phyloP scores from a whole-genome alignment of 2,113 vertebrate genomes.

The Rana temporaria region DNA sequence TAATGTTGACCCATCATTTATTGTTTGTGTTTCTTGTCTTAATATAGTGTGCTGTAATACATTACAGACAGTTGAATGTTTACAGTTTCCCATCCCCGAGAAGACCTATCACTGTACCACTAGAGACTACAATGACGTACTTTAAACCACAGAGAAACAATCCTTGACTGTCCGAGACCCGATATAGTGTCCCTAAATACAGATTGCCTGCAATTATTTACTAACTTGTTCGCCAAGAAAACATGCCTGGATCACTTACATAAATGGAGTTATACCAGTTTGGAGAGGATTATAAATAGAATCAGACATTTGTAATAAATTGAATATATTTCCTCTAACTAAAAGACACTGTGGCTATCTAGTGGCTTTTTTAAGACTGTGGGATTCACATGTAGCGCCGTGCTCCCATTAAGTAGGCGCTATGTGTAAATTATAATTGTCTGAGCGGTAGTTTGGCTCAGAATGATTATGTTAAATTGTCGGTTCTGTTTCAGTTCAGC shows the following conservation, averaged over 20 bases:
- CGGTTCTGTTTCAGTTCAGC: no score
- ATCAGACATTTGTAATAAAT: not conserved
- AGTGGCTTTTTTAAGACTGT: not conserved
- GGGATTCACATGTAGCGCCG: no score
- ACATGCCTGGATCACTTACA: constrained; percentile 20
- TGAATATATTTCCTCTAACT: not conserved
- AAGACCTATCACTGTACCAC: constrained; percentile 52
- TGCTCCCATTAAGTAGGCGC: no score
- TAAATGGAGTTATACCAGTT: constrained; percentile 8
- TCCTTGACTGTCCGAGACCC: constrained; percentile 35
- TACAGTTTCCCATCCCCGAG: constrained; percentile 54
- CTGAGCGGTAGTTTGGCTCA: no score
- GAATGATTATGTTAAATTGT: no score
- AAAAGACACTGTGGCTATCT: not conserved
- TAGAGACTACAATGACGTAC: constrained; percentile 57
- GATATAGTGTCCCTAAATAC: constrained; percentile 45
- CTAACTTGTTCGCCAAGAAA: constrained; percentile 23
- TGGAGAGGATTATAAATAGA: constrained; percentile 14
- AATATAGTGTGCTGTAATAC: constrained; percentile 47
- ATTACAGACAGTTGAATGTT: constrained; percentile 44
- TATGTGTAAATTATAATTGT: no score
- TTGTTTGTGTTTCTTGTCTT: constrained; percentile 51
- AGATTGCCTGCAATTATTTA: constrained; percentile 41
- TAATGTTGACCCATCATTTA: constrained; percentile 32
- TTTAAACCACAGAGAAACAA: constrained; percentile 48